These are phyloP conservation scores for Schizothorax lantsangensis DNA, from an alignment of 2,797 vertebrate genomes.

Conservation along the genomic window DNA sequence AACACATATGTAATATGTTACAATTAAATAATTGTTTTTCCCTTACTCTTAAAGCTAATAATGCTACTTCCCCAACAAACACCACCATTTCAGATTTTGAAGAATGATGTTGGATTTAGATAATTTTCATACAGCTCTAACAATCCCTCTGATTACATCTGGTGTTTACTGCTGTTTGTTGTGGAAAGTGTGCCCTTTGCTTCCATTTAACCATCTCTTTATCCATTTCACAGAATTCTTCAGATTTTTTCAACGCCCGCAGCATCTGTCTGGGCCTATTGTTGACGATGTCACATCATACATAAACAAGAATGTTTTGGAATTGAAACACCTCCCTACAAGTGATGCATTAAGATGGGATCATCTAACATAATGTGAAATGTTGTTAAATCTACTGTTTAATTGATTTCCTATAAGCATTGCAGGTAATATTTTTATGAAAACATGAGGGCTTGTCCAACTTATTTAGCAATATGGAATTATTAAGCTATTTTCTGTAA, in stretches of 20 bases:
- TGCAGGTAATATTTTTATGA: background rate
- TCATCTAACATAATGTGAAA: background rate
- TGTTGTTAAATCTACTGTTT: background rate
- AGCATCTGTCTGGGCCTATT: background rate
- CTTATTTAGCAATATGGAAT: background rate
- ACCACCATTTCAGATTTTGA: background rate
- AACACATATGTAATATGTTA: background rate
- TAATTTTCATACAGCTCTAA: background rate
- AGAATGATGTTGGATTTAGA: background rate
- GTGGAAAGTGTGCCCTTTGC: background rate
- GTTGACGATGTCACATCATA: background rate
- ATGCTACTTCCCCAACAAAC: background rate
- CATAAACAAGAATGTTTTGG: background rate
- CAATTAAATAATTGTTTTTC: background rate
- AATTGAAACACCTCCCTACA: background rate
- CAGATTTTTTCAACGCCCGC: background rate
- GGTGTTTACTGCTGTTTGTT: background rate
- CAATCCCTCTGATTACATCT: background rate
- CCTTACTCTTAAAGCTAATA: background rate
- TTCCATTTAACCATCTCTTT: background rate
- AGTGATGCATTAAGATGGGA: background rate
- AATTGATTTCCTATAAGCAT: background rate
- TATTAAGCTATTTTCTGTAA: background rate
- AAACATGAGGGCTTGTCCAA: background rate
- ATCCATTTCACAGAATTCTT: background rate